phyloP scores from a whole-genome alignment of 2,113 vertebrate species.

The Psammodynastes pulverulentus region DNA sequence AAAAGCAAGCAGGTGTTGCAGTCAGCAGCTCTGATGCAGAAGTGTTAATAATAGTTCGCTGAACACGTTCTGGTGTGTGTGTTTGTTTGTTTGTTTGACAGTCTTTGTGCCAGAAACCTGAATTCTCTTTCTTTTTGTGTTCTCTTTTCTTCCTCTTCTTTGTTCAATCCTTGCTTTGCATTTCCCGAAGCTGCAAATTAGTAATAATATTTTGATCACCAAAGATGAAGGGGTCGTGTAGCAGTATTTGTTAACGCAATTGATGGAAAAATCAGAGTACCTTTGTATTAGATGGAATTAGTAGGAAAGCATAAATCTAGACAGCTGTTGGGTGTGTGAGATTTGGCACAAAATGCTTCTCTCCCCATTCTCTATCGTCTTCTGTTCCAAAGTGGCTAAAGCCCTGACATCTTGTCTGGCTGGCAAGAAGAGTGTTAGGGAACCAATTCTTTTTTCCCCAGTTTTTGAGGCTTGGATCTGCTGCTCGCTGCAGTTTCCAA shows the following conservation, averaged over 20 bases:
- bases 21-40: not conserved
- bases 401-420: not conserved
- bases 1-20: not conserved
- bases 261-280: not conserved
- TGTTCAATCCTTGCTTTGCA: not conserved
- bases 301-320: not conserved
- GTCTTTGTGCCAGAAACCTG: not conserved
- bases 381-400: not conserved
- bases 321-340: not conserved
- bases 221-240: not conserved
- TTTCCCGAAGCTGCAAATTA: not conserved
- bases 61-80: not conserved
- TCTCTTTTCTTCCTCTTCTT: not conserved
- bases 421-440: not conserved
- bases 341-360: not conserved
- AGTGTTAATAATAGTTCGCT: not conserved
- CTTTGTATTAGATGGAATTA: not conserved
- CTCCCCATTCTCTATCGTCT: not conserved
- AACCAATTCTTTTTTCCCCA: not conserved
- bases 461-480: not conserved
- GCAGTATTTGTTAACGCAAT: not conserved
- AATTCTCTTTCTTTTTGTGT: not conserved
- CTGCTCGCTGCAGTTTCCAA: too few species aligned
- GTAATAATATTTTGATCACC: not conserved
- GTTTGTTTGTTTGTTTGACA: not conserved